Conservation (phyloP, 2,888 invertebrate species). For the Aricia artaxerxes region DNA sequence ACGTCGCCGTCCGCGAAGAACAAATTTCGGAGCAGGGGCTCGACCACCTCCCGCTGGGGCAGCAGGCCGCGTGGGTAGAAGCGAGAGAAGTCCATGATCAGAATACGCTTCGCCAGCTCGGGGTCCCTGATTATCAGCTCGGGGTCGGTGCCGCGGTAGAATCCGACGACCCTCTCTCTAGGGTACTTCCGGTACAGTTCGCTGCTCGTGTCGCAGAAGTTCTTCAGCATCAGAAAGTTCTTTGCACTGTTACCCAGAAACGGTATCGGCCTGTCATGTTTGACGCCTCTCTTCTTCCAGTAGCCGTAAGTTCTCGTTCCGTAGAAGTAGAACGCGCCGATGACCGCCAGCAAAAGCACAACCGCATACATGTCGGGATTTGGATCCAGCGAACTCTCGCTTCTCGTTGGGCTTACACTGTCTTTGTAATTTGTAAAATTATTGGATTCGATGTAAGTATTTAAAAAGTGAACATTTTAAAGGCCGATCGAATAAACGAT, state of each 20-base stretch:
- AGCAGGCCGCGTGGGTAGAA: conserved; percentile 57
- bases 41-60: conserved; percentile 47
- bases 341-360: conserved; percentile 38
- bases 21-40: conserved; percentile 57
- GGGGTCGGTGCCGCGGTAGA: conserved; percentile 51
- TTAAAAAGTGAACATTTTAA: background rate
- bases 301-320: conserved; percentile 52
- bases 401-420: background rate
- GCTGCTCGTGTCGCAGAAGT: conserved; percentile 49
- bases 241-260: conserved; percentile 54
- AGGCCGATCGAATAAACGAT: background rate
- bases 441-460: background rate
- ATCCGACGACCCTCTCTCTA: conserved; percentile 56
- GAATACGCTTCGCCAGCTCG: conserved; percentile 53
- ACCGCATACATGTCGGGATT: conserved; percentile 36
- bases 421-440: background rate
- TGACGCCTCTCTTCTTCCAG: conserved; percentile 54
- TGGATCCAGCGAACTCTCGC: too few species aligned
- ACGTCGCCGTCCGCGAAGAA: conserved; percentile 60
- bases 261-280: conserved; percentile 54
- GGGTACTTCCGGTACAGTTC: conserved; percentile 59
- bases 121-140: conserved; percentile 60
- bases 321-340: conserved; percentile 51
- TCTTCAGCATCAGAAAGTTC: conserved; percentile 50
- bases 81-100: conserved; percentile 54